Evolutionary conservation across 1,140 invertebrate species (phyloP), one percentile per base, ranked within the genome.

Genomic region (Acromyrmex heyeri): DNA sequence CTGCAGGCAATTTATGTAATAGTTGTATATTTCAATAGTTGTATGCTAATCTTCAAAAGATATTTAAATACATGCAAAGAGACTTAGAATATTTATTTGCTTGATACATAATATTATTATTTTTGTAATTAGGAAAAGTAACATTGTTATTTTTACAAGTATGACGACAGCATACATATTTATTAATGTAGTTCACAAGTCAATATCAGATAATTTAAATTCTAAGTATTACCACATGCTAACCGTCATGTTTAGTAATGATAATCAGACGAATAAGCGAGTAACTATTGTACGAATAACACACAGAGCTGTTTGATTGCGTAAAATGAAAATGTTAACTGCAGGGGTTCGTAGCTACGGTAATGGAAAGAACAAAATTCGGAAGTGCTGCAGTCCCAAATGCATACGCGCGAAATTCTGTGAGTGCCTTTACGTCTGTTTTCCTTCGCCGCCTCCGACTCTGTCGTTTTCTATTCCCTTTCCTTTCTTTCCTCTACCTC

Each of bases 401-500:
- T 21, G 24, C 67, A 82, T 27, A 62, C 55, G 55, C n/a, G 69
- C 27, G 59, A 62, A 73, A 75, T 75, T 83, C 27, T 27, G n/a
- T 5, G 38, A 61, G 44, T 61, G 55, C 69, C 38, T 30, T 64
- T 72, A 75, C 61, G 64, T 82, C 76, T 89, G 91, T 92, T 91
- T 91, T 86, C 78, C 62, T 85, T 90, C 70, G 77, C 61, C 81
- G 76, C 86, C 88, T 90, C 62, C 86, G 72, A 75, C 38, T 57
- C 70, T 34, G n/a, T 24, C 86, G 90, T 89, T 69, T 65, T 77
- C 57, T 72, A 57, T 86, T 90, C 55, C 81, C 27, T 65, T 82
- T 89, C 86, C 85, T 91, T 79, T 87, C 78, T 87, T 89, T 87
- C 64, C 90, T 89, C 83, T 81, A 73, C 86, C 70, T 75, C 27